Percentiles rank a stretch among this genome's conserved stretches.
Evolutionary conservation across 2,113 vertebrate species (phyloP).

Genomic region (Nematolebias whitei): DNA sequence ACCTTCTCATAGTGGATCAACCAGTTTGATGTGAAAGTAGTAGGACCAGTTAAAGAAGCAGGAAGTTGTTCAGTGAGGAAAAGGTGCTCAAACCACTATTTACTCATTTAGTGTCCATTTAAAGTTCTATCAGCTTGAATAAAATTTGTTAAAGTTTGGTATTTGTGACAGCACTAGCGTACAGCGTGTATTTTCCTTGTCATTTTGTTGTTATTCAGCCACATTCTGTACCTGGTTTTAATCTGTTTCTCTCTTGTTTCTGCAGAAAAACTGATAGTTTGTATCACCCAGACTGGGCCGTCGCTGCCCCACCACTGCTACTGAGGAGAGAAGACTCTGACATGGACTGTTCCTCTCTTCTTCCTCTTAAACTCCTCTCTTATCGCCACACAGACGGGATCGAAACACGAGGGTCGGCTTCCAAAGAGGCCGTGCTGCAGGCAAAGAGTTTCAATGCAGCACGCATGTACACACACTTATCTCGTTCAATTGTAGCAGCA

Average conservation of each 20-base stretch:
- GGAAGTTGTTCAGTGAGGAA: too few relatives aligned
- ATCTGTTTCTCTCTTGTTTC: slow-evolving; percentile 6
- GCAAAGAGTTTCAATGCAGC: slow-evolving; percentile 29
- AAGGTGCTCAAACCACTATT: not conserved
- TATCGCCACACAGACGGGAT: slow-evolving; percentile 41
- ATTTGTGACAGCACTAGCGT: slow-evolving; percentile 45
- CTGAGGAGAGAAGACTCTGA: slow-evolving; percentile 71
- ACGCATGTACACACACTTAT: slow-evolving; percentile 34
- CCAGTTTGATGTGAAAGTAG: too few relatives aligned
- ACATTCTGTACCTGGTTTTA: not conserved
- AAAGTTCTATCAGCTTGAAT: not conserved
- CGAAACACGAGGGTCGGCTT: slow-evolving; percentile 56
- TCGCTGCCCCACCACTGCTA: slow-evolving; percentile 80
- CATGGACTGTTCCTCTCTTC: slow-evolving; percentile 32
- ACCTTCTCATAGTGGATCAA: too few relatives aligned
- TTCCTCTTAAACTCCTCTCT: slow-evolving; percentile 1
- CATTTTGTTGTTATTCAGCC: slow-evolving; percentile 32
- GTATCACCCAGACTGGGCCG: slow-evolving; percentile 78
- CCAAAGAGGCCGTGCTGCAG: slow-evolving; percentile 73
- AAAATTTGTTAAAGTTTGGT: not conserved
- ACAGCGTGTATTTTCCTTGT: slow-evolving; percentile 27
- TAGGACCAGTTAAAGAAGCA: too few relatives aligned
- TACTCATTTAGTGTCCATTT: too few relatives aligned
- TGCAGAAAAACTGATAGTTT: slow-evolving; percentile 84
- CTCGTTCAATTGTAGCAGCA: slow-evolving; percentile 70